Evolutionary conservation across 2,797 vertebrate species (phyloP).

Genomic region (Cynodonichthys magdalenae): DNA sequence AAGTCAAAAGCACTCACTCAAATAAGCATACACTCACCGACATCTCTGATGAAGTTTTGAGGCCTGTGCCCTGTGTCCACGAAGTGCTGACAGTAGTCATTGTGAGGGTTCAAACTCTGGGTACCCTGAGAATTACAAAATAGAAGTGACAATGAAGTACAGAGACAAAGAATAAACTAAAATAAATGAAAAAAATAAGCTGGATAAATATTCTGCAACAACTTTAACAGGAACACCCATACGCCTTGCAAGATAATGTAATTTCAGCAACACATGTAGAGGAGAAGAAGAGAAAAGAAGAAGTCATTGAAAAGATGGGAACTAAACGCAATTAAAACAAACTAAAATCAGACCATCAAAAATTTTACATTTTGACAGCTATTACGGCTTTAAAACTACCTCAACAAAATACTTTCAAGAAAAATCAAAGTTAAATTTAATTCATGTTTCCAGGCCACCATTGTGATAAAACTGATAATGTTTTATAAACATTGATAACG

Average conservation of each 20-base stretch:
- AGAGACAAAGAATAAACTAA: background rate
- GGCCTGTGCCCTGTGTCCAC: constrained; percentile 97
- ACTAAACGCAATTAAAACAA: too few relatives aligned
- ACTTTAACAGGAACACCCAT: too few relatives aligned
- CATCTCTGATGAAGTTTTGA: constrained; percentile 98
- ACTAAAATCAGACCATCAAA: background rate
- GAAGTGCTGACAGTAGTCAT: constrained; percentile 98
- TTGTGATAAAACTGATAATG: too few relatives aligned
- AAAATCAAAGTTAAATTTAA: background rate
- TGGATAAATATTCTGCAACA: background rate
- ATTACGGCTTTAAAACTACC: background rate
- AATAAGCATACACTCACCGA: constrained; percentile 83
- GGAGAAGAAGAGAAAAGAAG: too few relatives aligned
- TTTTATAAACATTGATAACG: too few relatives aligned
- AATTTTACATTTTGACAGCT: background rate
- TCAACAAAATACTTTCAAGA: background rate
- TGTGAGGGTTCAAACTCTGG: constrained; percentile 97
- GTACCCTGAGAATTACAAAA: constrained; percentile 83
- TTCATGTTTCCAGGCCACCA: background rate
- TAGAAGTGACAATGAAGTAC: too few relatives aligned
- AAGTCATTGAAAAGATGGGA: too few relatives aligned
- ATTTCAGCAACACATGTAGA: background rate
- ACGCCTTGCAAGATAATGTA: too few relatives aligned
- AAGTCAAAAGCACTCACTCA: background rate
- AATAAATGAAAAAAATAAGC: background rate